Base-by-base conservation (phyloP, 1,140 invertebrate species). In the Drosophila fuyamai region DNA sequence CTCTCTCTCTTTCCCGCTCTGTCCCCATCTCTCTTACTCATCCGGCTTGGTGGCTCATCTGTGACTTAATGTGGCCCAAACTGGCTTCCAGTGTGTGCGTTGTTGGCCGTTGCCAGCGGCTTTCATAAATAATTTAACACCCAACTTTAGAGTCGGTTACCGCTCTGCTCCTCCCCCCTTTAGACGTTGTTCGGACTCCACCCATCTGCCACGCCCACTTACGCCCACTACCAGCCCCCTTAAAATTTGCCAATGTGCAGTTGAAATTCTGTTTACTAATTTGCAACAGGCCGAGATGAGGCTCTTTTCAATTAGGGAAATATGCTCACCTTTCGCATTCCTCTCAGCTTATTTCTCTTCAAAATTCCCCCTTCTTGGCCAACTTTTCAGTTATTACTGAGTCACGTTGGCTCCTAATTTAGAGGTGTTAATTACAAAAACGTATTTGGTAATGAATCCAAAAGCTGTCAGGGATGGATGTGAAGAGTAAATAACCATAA, bases 81-180 rank as follows among this genome's bases (percentile, higher is more conserved):
- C 41, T 41, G 62, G 63, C 55, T 55, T 18, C 36, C 59, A 78
- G 66, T 81, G 72, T 81, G 59, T 65, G 56, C 59, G 58, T 38
- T 63, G 72, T 35, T 65, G 65, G 36, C 43, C 14, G 41, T 32
- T 55, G 73, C 72, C 72, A 58, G 62, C 38, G 73, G 73, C 74
- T 73, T 67, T 53, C 76, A 75, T 80, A 80, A 80, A 68, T 79
- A 61, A 79, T 79, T 79, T 79, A 73, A 73, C 68, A 56, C 76
- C 73, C 50, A 73, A 76, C 48, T 76, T 76, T 72, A 72, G 68
- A 72, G 65, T 16, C 16, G 36, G 35, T 29, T 14, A 5, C 18
- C 66, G 13, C 13, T 8, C 29, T 7, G 29, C 6, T 7, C 6
- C 29, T 2, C 29, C 6, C 13, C 35, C 14, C 14, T 14, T 35